A percentile compares a stretch with the other conserved stretches of the same genome.
phyloP scores from a whole-genome alignment of 2,797 vertebrate genomes.

The Bradypodion pumilum region DNA sequence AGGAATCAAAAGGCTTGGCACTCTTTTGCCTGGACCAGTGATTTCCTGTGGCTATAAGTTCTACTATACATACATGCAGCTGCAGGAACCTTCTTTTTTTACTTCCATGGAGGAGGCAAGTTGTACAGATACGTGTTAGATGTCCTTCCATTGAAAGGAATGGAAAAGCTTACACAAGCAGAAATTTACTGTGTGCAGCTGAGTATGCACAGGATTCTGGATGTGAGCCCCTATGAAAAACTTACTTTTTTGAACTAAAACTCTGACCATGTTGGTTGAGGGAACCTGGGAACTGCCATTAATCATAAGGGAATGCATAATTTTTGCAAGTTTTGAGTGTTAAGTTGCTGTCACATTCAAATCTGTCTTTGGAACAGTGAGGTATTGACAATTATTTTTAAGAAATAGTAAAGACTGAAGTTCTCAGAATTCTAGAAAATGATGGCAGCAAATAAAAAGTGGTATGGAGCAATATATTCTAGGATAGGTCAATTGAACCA shows the following conservation, averaged over 20 bases:
- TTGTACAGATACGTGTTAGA: neutral
- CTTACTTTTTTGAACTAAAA: too few species aligned
- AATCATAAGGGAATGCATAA: too few species aligned
- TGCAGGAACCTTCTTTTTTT: neutral
- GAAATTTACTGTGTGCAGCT: neutral
- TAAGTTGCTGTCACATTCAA: neutral
- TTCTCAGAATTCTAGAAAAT: neutral
- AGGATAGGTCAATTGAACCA: too few species aligned
- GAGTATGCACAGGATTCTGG: neutral
- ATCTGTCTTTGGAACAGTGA: neutral
- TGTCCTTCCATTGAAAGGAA: neutral
- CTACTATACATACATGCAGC: neutral
- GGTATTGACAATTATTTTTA: neutral
- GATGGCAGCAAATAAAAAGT: neutral
- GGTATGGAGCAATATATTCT: neutral
- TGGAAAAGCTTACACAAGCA: neutral
- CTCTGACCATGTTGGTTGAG: too few species aligned
- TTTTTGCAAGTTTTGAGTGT: too few species aligned
- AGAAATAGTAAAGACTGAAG: neutral
- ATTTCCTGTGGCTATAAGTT: neutral
- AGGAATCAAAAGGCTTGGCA: slow-evolving; percentile 55
- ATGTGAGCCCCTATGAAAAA: neutral
- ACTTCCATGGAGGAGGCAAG: neutral
- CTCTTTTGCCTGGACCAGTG: slow-evolving; percentile 1
- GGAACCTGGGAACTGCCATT: too few species aligned